A percentile compares a stretch with the other conserved stretches of the same genome.
phyloP scores from a whole-genome alignment of 2,113 vertebrate species.

The Macquaria australasica region DNA sequence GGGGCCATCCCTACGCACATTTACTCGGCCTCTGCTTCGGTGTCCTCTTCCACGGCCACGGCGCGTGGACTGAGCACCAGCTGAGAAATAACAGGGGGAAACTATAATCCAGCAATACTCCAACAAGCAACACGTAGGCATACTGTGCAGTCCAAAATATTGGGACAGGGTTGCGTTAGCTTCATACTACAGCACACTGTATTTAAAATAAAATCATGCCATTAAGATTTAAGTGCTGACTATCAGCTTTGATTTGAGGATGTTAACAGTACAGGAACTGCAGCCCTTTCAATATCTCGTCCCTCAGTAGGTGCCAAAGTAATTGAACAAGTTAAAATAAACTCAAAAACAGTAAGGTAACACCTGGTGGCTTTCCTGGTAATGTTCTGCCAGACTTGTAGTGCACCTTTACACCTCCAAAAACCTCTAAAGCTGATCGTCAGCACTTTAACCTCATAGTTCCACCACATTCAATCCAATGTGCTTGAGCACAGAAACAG shows the following conservation, averaged over 20 bases:
- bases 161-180: not conserved
- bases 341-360: not conserved
- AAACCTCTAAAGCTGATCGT: not conserved
- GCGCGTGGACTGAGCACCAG: constrained; percentile 84
- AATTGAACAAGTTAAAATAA: not conserved
- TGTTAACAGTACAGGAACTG: not conserved
- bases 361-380: not conserved
- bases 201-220: not conserved
- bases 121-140: not conserved
- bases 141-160: not conserved
- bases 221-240: not conserved
- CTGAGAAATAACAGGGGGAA: constrained; percentile 21
- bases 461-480: not conserved
- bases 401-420: not conserved
- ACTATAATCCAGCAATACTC: not conserved
- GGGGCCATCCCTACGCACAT: constrained; percentile 91
- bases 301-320: not conserved
- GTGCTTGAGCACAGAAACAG: not conserved
- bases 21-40: constrained; percentile 92
- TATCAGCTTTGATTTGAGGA: not conserved
- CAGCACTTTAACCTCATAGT: not conserved
- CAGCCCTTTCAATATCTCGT: not conserved
- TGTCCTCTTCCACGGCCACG: constrained; percentile 91
- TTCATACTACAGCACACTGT: not conserved
- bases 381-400: not conserved